Evolutionary conservation across 2,797 vertebrate genomes (phyloP), one percentile per base, ranked within the genome.

Genomic region (Choloepus didactylus): DNA sequence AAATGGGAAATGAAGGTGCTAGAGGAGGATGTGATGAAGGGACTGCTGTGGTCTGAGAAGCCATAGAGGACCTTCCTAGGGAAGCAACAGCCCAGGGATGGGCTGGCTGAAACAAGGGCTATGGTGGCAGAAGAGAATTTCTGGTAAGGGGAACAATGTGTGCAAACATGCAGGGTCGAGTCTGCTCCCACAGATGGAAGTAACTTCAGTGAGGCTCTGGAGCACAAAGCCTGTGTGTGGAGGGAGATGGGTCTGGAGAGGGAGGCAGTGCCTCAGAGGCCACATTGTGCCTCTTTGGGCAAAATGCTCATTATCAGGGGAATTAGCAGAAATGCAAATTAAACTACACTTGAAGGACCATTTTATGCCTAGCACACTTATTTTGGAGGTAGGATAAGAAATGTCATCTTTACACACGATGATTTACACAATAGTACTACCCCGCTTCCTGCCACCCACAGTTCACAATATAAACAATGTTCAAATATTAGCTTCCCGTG

Each of bases 251-350:
- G 21, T 7, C 23, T 91, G 14, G 1, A 11, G 49, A 11, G 51
- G 51, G 35, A 73, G 29, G 29, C 41, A 67, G 38, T 38, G 23
- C 62, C 73, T 87, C 44, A 49, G 19, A 92, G 9, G 8, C 27
- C 27, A 29, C 31, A 16, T 15, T 23, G 14, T 56, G 56, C 41
- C 29, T 84, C 19, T 70, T n/a, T 54, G 9, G 15, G 25, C 8
- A 23, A 93, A 77, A 80, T 6, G 6, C 9, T 87, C 49, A 46
- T 79, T 82, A n/a, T 77, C 73, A 92, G 11, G 41, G 14, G 5
- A 72, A 62, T 38, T 77, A n/a, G 67, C 66, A 79, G 29, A 95
- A 92, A 94, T 56, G 56, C 27, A 89, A 79, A 72, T 27, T 76
- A 89, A 77, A 77, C 54, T 59, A 66, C 70, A 60, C 25, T 2